A percentile compares a stretch with the other conserved stretches of the same genome.
Conservation (phyloP, 2,797 vertebrate genomes). For the Peromyscus attwateri region DNA sequence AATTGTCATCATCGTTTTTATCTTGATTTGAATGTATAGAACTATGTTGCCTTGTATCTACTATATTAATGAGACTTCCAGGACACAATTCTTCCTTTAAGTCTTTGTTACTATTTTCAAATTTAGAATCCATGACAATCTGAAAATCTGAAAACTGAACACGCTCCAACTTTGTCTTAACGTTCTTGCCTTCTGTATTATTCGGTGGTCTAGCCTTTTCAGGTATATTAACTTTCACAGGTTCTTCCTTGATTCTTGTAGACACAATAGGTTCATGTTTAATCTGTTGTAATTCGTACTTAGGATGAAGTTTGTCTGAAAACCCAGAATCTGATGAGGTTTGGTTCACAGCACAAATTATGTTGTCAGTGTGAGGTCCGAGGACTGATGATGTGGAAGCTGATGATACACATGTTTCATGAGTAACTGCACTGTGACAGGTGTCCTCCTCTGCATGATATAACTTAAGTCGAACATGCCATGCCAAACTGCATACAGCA, state of each 20-base stretch:
- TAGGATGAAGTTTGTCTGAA: slow-evolving; percentile 85
- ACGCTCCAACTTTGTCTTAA: slow-evolving; percentile 89
- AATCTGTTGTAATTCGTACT: slow-evolving; percentile 85
- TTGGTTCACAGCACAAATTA: slow-evolving; percentile 84
- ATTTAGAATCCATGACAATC: slow-evolving; percentile 85
- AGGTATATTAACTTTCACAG: slow-evolving; percentile 84
- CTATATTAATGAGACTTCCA: slow-evolving; percentile 87
- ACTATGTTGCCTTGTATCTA: slow-evolving; percentile 91
- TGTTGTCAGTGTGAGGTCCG: slow-evolving; percentile 86
- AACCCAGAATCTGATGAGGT: slow-evolving; percentile 87
- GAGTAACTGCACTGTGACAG: slow-evolving; percentile 80
- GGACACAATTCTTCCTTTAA: slow-evolving; percentile 90
- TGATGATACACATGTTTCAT: slow-evolving; percentile 82
- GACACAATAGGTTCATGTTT: slow-evolving; percentile 88
- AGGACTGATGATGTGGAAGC: slow-evolving; percentile 82
- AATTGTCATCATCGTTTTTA: slow-evolving; percentile 93
- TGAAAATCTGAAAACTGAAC: slow-evolving; percentile 86
- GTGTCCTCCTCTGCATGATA: slow-evolving; percentile 90
- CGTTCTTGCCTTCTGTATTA: slow-evolving; percentile 88
- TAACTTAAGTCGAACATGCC: slow-evolving; percentile 95
- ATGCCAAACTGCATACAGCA: slow-evolving; percentile 98
- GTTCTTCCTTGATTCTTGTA: slow-evolving; percentile 86
- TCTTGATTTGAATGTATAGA: slow-evolving; percentile 90
- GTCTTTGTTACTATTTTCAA: slow-evolving; percentile 89
- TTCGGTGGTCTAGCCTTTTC: slow-evolving; percentile 88